Conservation (phyloP, 2,797 vertebrate species). For the Eupleurogrammus muticus region DNA sequence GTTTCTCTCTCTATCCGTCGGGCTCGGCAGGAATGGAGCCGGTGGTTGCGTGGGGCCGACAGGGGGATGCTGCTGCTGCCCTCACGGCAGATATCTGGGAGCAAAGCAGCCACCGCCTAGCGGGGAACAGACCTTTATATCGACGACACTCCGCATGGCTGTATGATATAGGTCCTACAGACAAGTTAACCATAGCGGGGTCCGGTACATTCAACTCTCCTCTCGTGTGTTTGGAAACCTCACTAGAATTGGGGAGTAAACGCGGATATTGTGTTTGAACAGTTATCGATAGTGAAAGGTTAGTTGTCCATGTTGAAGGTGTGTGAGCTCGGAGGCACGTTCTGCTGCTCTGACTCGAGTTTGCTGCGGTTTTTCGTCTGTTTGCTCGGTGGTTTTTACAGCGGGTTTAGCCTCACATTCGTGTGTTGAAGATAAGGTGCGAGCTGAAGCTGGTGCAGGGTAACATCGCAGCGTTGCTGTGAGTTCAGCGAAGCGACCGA, state of each 20-base stretch:
- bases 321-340: too few relatives aligned
- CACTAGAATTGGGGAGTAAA: conserved; percentile 1
- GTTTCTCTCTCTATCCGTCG: conserved; percentile 37
- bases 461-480: too few relatives aligned
- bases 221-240: neutral
- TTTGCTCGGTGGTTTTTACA: conserved; percentile 39
- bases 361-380: conserved; percentile 47
- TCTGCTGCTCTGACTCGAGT: conserved; percentile 65
- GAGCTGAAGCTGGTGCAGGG: neutral
- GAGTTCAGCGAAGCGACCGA: fast-evolving
- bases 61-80: conserved; percentile 60
- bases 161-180: neutral
- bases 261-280: conserved; percentile 22
- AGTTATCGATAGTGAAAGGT: conserved; percentile 30
- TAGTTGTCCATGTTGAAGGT: neutral
- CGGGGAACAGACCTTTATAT: conserved; percentile 30
- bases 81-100: conserved; percentile 59
- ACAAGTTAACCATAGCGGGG: neutral
- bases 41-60: conserved; percentile 63
- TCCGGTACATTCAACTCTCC: neutral
- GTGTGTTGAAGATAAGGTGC: neutral
- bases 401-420: conserved; percentile 15
- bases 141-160: neutral
- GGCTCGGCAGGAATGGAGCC: conserved; percentile 53
- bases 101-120: conserved; percentile 33